Evolutionary conservation across 2,888 invertebrate species (phyloP).

Genomic region (Nymphalis urticae): DNA sequence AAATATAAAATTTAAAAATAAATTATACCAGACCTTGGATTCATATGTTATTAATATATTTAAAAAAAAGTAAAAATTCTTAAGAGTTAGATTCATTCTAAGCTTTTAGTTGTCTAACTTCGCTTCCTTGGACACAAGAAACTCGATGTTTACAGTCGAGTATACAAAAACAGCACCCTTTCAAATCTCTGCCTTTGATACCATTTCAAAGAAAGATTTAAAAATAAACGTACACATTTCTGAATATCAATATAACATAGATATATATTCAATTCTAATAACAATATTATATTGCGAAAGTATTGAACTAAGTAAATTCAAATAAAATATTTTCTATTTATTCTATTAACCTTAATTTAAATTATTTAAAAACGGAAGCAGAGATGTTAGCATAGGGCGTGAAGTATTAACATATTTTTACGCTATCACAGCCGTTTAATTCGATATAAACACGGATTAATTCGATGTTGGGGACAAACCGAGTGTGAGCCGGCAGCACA

Average conservation of each 20-base stretch:
- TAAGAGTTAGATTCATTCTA: constrained; percentile 8
- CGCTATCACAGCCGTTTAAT: constrained; percentile 21
- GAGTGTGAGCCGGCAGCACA: constrained; percentile 18
- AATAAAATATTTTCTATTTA: too few relatives aligned
- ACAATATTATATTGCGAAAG: neutral
- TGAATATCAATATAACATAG: neutral
- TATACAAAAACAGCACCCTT: constrained; percentile 27
- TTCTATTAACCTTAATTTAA: neutral
- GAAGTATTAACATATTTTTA: constrained; percentile 13
- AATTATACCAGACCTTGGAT: too few relatives aligned
- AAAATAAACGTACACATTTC: neutral
- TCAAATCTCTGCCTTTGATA: constrained; percentile 26
- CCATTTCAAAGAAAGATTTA: constrained; percentile 16
- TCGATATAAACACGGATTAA: constrained; percentile 22
- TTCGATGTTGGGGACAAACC: constrained; percentile 23
- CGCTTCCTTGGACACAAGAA: constrained; percentile 19
- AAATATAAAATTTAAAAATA: too few relatives aligned
- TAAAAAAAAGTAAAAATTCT: neutral
- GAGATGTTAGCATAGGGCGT: neutral
- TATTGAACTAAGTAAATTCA: too few relatives aligned
- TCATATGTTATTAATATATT: neutral
- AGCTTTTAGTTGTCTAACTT: constrained; percentile 11
- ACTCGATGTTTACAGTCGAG: constrained; percentile 20
- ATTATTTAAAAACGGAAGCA: neutral
- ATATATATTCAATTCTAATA: neutral